Evolutionary conservation across 2,888 invertebrate genomes (phyloP).

Genomic region (Chymomyza procnemis): DNA sequence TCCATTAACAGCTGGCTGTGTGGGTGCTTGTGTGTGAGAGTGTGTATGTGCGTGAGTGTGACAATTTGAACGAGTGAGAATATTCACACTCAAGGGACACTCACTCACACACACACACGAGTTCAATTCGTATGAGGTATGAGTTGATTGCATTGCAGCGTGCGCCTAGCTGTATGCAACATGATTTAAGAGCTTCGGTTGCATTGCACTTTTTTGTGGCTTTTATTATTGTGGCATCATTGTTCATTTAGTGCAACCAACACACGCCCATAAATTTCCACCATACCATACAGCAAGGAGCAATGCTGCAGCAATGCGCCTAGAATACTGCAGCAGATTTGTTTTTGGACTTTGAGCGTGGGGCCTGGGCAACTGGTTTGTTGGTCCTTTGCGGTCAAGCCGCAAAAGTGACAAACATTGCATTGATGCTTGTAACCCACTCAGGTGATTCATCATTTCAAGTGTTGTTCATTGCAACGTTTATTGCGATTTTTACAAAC

Average conservation of each 20-base stretch:
- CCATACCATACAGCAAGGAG: slow-evolving; percentile 1
- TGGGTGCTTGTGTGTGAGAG: slow-evolving; percentile 23
- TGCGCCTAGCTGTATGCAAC: slow-evolving; percentile 67
- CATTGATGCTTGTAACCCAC: slow-evolving; percentile 44
- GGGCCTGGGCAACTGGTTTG: slow-evolving; percentile 27
- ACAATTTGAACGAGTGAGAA: slow-evolving; percentile 58
- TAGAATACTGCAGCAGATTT: slow-evolving; percentile 18
- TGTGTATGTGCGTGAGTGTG: slow-evolving; percentile 32
- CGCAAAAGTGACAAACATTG: slow-evolving; percentile 52
- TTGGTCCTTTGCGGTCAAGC: slow-evolving; percentile 45
- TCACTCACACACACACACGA: slow-evolving; percentile 15
- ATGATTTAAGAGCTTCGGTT: slow-evolving; percentile 63
- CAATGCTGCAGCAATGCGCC: slow-evolving; percentile 27
- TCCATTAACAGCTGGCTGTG: slow-evolving; percentile 55
- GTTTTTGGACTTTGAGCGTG: not conserved
- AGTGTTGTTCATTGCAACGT: slow-evolving; percentile 77
- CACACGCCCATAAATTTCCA: slow-evolving; percentile 44
- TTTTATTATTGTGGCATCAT: slow-evolving; percentile 14
- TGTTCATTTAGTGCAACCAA: slow-evolving; percentile 51
- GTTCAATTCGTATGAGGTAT: slow-evolving; percentile 9
- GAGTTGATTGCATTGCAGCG: slow-evolving; percentile 49
- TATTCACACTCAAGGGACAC: slow-evolving; percentile 66
- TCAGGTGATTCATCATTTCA: slow-evolving; percentile 77
- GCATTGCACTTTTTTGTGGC: slow-evolving; percentile 60
- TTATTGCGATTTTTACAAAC: slow-evolving; percentile 77